Percentiles rank a stretch among this genome's conserved stretches.
Conservation (phyloP, 2,113 vertebrate genomes). For the Platysternon megacephalum region DNA sequence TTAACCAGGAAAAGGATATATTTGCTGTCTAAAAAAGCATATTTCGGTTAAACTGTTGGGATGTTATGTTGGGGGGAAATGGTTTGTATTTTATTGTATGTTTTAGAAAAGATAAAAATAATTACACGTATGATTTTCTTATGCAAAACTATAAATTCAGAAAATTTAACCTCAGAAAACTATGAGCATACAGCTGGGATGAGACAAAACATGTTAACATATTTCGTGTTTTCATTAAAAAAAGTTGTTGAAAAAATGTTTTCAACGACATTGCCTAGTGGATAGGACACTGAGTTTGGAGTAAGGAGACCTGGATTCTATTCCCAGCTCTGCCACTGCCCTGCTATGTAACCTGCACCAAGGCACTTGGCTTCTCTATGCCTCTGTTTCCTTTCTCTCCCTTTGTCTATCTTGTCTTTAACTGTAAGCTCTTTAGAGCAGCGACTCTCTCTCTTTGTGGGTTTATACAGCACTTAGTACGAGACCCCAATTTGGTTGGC, state of each 20-base stretch:
- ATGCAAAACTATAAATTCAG: too few relatives aligned
- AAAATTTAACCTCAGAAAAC: not conserved
- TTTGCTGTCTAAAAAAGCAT: too few relatives aligned
- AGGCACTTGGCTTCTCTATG: not conserved
- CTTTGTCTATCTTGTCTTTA: not conserved
- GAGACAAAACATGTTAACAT: not conserved
- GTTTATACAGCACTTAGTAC: not conserved
- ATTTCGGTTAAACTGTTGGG: too few relatives aligned
- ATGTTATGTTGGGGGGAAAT: too few relatives aligned
- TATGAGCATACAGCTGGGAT: not conserved
- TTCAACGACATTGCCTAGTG: not conserved
- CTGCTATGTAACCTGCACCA: not conserved
- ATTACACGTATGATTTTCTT: too few relatives aligned
- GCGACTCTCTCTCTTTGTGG: not conserved
- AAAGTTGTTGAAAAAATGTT: not conserved
- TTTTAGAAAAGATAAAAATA: too few relatives aligned
- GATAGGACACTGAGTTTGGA: not conserved
- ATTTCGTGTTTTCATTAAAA: not conserved
- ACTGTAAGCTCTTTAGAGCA: not conserved
- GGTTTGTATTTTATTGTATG: too few relatives aligned
- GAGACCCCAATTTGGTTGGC: not conserved
- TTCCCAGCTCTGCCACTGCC: not conserved
- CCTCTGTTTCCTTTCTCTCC: not conserved
- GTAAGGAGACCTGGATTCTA: not conserved
- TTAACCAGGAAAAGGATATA: too few relatives aligned